Conservation (phyloP, 2,888 invertebrate species). For the Brenthis ino region DNA sequence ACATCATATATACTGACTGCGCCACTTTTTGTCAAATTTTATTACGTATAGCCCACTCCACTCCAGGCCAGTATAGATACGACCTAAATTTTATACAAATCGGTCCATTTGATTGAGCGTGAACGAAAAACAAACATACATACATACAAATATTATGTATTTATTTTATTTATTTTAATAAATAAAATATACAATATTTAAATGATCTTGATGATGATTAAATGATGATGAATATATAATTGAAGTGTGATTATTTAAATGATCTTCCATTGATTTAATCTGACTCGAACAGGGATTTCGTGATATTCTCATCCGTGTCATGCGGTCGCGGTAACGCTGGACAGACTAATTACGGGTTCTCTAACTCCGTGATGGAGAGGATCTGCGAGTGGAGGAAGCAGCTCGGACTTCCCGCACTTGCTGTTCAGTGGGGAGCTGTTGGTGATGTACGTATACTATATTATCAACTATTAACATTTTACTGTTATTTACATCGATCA, state of each 20-base stretch:
- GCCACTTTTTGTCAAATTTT: too few species aligned
- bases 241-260: neutral
- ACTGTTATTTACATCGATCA: too few species aligned
- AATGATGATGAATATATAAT: too few species aligned
- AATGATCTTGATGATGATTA: too few species aligned
- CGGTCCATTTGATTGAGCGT: too few species aligned
- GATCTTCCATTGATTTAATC: constrained; percentile 15
- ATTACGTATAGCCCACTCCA: too few species aligned
- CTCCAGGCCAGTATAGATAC: too few species aligned
- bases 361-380: constrained; percentile 95
- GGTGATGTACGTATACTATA: constrained; percentile 87
- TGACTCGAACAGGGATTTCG: constrained; percentile 85
- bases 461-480: too few species aligned
- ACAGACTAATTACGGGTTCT: constrained; percentile 95
- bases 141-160: too few species aligned
- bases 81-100: too few species aligned
- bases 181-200: neutral
- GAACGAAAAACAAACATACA: too few species aligned
- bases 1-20: too few species aligned
- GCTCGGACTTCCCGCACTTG: constrained; percentile 89
- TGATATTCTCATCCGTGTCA: constrained; percentile 95
- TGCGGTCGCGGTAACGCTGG: constrained; percentile 96
- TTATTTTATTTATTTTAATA: neutral
- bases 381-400: constrained; percentile 88
- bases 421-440: constrained; percentile 96